Conservation (phyloP, 1,140 invertebrate genomes). For the Euwallacea fornicatus region DNA sequence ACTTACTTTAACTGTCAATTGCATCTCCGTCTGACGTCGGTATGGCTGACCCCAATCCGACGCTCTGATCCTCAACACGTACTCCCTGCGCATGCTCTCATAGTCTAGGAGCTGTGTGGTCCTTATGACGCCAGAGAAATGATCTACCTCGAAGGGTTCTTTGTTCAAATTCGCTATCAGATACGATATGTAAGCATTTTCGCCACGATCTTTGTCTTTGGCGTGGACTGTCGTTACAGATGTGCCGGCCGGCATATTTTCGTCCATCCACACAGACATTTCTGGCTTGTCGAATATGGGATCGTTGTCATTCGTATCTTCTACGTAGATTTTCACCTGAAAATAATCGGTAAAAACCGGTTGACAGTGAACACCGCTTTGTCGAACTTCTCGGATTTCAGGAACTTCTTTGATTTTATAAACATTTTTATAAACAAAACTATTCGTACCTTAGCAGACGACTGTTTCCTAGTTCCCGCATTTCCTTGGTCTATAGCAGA, state of each 20-base stretch:
- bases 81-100: slow-evolving; percentile 84
- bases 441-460: slow-evolving; percentile 75
- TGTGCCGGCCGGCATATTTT: slow-evolving; percentile 85
- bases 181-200: slow-evolving; percentile 94
- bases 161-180: slow-evolving; percentile 86
- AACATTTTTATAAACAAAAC: not conserved
- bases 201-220: slow-evolving; percentile 85
- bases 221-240: slow-evolving; percentile 81
- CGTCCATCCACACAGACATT: slow-evolving; percentile 70
- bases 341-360: slow-evolving; percentile 1
- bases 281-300: slow-evolving; percentile 78
- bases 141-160: slow-evolving; percentile 94
- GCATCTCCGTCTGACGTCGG: slow-evolving; percentile 85
- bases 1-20: slow-evolving; percentile 71
- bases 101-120: slow-evolving; percentile 85
- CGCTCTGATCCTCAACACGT: slow-evolving; percentile 80
- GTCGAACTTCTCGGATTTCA: not conserved
- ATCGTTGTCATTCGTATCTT: slow-evolving; percentile 92
- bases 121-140: slow-evolving; percentile 85
- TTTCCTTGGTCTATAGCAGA: slow-evolving; percentile 89
- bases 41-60: slow-evolving; percentile 94
- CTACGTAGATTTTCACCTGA: slow-evolving; percentile 70
- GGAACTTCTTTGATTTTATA: not conserved
- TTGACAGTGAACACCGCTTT: not conserved
- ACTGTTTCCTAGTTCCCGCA: slow-evolving; percentile 78